Conservation (phyloP, 1,140 invertebrate genomes). For the Tribolium madens region DNA sequence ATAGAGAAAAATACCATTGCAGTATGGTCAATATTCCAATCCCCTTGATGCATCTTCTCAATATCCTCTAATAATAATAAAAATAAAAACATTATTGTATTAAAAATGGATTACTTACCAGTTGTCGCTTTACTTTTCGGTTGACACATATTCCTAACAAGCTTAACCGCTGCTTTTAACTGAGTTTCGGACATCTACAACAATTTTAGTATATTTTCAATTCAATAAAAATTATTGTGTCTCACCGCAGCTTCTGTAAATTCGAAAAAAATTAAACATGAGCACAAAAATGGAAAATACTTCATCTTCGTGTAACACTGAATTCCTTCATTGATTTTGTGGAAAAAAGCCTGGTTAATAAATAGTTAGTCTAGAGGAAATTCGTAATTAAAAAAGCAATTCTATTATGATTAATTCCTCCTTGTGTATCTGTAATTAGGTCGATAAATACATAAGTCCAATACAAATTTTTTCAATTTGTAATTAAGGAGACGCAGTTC, state of each 20-base stretch:
- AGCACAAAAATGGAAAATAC: neutral
- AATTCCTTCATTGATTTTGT: neutral
- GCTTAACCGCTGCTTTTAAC: conserved; percentile 59
- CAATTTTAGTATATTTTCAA: neutral
- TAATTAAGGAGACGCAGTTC: neutral
- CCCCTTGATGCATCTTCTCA: conserved; percentile 60
- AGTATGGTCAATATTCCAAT: conserved; percentile 55
- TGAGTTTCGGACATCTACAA: conserved; percentile 61
- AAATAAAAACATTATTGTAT: conserved; percentile 24
- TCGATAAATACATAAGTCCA: conserved; percentile 1
- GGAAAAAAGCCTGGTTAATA: neutral
- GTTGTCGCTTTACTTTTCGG: conserved; percentile 61
- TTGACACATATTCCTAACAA: conserved; percentile 62
- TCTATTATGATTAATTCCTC: neutral
- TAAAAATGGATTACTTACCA: conserved; percentile 54
- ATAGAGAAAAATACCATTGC: conserved; percentile 51
- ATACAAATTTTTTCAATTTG: neutral
- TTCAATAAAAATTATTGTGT: neutral
- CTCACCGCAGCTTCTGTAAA: neutral
- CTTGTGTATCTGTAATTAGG: conserved; percentile 1
- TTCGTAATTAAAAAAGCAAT: neutral
- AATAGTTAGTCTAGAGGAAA: neutral
- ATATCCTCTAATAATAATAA: conserved; percentile 56
- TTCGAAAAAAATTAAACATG: neutral
- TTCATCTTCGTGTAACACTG: neutral